Evolutionary conservation across 2,888 invertebrate genomes (phyloP), one percentile per base, ranked within the genome.

Genomic region (Rhyacophila evoluta): DNA sequence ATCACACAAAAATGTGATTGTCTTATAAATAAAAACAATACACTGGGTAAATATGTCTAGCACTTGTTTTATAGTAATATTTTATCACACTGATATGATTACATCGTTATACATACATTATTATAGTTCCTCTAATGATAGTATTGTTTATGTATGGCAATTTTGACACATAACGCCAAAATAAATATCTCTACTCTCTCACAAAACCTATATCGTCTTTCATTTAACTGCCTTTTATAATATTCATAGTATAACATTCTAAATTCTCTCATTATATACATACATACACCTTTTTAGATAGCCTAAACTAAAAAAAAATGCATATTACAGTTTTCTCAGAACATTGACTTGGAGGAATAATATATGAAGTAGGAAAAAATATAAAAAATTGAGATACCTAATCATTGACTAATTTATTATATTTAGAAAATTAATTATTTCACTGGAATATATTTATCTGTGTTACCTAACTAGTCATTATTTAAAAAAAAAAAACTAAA

Each of bases 71-170:
- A 25, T 55, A 41, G 41, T 41, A 55, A 55, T 55, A 55, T 55
- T 55, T 15, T 55, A 55, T 55, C 55, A 55, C 55, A 55, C 55
- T 55, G 55, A 55, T 55, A 55, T 55, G 55, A 55, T 55, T 55
- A 55, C 55, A 55, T 55, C 55, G 55, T 55, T 55, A 55, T 19
- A 19, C 1, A 19, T 55, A 55, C 1, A 55, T 6, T 55, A 19
- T 25, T 55, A 8, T 55, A 55, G 19, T 55, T 55, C 55, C 19
- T 55, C 10, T 55, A 25, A 55, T 39, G 15, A 39, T n/a, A n/a
- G 39, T 19, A 55, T 55, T 55, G 5, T 55, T 55, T 55, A 55
- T 55, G 4, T 25, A 55, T 55, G 55, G 55, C 55, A n/a, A 55
- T 55, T 25, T 55, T 55, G 55, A 55, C 55, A 55, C 12, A 25